Evolutionary conservation across 1,140 invertebrate genomes (phyloP).

Genomic region (Latrodectus geometricus): DNA sequence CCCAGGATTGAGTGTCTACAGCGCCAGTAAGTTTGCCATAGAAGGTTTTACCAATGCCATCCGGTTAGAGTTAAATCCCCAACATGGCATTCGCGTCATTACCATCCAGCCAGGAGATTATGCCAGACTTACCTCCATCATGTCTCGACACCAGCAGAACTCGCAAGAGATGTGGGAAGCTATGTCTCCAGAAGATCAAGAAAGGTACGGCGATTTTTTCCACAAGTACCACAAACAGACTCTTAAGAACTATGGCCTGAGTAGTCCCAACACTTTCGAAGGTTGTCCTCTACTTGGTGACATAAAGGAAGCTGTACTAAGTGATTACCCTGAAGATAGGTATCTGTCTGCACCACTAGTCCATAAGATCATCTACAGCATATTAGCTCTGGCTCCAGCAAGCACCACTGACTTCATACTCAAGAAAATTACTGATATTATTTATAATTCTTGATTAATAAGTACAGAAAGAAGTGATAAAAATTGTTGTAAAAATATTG

Average conservation of each 20-base stretch:
- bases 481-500: not conserved
- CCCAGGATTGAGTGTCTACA: conserved; percentile 81
- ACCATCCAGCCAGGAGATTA: conserved; percentile 70
- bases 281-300: conserved; percentile 57
- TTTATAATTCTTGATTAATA: not conserved
- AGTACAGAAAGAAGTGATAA: not conserved
- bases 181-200: conserved; percentile 60
- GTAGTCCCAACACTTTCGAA: conserved; percentile 48
- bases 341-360: conserved; percentile 5
- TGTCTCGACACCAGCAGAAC: conserved; percentile 59
- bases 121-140: conserved; percentile 67
- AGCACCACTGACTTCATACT: not conserved
- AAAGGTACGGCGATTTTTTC: conserved; percentile 64
- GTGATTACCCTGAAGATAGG: not conserved
- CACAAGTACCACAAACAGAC: conserved; percentile 56
- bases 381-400: not conserved
- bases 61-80: conserved; percentile 66
- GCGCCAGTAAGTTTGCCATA: conserved; percentile 83
- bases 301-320: conserved; percentile 58
- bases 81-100: conserved; percentile 69
- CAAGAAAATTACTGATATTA: not conserved
- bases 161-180: conserved; percentile 65
- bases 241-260: conserved; percentile 61
- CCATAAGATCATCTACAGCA: not conserved
- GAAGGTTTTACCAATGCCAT: conserved; percentile 70